Percentiles rank a stretch among this genome's conserved stretches.
Evolutionary conservation across 1,140 invertebrate genomes (phyloP).

Genomic region (Hydropsyche tenuis): DNA sequence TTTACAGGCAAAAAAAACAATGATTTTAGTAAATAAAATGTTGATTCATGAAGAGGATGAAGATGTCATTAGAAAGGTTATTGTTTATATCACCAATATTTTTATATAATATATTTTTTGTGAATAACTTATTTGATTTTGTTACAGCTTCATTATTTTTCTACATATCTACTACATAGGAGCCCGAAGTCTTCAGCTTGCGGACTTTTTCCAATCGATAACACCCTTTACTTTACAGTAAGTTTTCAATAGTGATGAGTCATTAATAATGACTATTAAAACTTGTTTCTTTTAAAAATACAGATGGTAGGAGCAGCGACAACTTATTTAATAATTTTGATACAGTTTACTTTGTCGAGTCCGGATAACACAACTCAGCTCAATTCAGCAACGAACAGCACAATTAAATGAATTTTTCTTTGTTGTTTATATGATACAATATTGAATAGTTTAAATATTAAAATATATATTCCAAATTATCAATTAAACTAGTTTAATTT

Average conservation of each 20-base stretch:
- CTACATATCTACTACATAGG: conserved; percentile 29
- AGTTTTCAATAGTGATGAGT: background rate
- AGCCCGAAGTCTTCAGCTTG: conserved; percentile 31
- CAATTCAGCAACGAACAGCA: no score
- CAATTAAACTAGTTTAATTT: no score
- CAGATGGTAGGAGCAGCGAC: conserved; percentile 37
- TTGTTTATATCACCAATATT: no score
- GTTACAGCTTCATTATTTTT: conserved; percentile 32
- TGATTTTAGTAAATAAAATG: conserved; percentile 30
- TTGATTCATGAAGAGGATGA: conserved; percentile 30
- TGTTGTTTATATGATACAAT: background rate
- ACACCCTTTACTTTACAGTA: conserved; percentile 31
- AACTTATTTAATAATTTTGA: conserved; percentile 32
- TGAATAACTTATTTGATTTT: conserved; percentile 10
- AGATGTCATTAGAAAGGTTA: conserved; percentile 20
- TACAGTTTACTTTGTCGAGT: conserved; percentile 28
- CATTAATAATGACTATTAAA: no score
- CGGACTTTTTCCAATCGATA: conserved; percentile 27
- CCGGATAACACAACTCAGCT: background rate
- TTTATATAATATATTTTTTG: background rate
- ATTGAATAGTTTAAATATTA: background rate
- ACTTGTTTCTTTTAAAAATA: background rate
- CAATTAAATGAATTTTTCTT: background rate
- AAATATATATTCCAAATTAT: no score
- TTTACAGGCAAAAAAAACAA: conserved; percentile 29